Conservation (phyloP, 2,888 invertebrate species). For the Torymus auratus region DNA sequence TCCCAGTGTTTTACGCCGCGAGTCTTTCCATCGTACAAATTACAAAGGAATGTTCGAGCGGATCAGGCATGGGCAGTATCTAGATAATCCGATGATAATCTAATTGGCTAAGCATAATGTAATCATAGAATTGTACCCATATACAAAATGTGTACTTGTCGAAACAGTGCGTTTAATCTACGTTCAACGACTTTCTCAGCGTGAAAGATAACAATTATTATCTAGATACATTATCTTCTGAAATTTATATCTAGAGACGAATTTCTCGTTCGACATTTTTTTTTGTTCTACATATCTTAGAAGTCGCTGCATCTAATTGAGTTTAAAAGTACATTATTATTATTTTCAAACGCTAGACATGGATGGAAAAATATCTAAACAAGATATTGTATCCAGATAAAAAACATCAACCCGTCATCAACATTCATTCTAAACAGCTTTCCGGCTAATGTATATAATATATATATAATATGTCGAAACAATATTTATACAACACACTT, state of each 20-base stretch:
- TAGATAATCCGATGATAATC: background rate
- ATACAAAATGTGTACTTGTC: no score
- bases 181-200: background rate
- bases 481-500: no score
- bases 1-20: background rate
- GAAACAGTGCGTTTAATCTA: no score
- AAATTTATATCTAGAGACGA: no score
- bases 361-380: background rate
- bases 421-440: background rate
- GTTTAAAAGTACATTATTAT: no score
- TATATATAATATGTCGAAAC: no score
- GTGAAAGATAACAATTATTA: background rate
- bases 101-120: background rate
- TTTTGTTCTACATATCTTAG: no score
- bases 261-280: no score
- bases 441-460: no score
- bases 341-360: background rate
- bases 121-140: no score
- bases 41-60: constrained; percentile 15
- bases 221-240: constrained; percentile 13
- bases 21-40: constrained; percentile 11
- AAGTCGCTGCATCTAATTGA: no score
- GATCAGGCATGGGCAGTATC: constrained; percentile 37
- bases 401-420: background rate
- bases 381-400: background rate